Percentiles rank a stretch among this genome's conserved stretches.
These are phyloP conservation scores for Ectemnius continuus DNA, from an alignment of 2,888 invertebrate species.

Conservation along the genomic window DNA sequence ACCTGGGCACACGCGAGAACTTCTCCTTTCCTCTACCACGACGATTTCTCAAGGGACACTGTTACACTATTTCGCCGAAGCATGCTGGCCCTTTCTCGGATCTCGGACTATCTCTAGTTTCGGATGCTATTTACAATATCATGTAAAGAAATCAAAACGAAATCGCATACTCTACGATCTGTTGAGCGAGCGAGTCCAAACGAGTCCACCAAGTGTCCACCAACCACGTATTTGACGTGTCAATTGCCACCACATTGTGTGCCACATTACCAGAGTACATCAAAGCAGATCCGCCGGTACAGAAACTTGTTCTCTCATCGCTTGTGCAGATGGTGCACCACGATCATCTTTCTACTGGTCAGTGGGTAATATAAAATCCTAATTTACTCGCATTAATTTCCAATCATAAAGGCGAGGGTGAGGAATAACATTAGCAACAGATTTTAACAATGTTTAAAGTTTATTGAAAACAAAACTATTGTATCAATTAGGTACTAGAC, in stretches of 20 bases:
- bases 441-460: neutral
- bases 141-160: constrained; percentile 18
- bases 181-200: neutral
- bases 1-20: constrained; percentile 21
- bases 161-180: constrained; percentile 20
- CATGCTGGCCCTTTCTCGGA: neutral
- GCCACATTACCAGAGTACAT: neutral
- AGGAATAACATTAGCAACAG: neutral
- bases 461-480: constrained; percentile 4
- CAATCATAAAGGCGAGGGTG: neutral
- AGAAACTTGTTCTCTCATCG: too few species aligned
- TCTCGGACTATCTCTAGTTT: neutral
- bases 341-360: too few species aligned
- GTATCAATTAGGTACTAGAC: neutral
- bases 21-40: neutral
- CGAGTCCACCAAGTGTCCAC: too few species aligned
- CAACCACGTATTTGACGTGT: constrained; percentile 35
- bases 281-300: too few species aligned
- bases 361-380: too few species aligned
- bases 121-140: constrained; percentile 9
- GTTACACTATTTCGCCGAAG: neutral
- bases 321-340: too few species aligned
- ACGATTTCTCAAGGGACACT: neutral
- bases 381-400: too few species aligned
- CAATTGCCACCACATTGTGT: constrained; percentile 19